A percentile compares a stretch with the other conserved stretches of the same genome.
These are phyloP conservation scores for Plagiodera versicolora DNA, from an alignment of 2,888 invertebrate genomes.

Conservation along the genomic window DNA sequence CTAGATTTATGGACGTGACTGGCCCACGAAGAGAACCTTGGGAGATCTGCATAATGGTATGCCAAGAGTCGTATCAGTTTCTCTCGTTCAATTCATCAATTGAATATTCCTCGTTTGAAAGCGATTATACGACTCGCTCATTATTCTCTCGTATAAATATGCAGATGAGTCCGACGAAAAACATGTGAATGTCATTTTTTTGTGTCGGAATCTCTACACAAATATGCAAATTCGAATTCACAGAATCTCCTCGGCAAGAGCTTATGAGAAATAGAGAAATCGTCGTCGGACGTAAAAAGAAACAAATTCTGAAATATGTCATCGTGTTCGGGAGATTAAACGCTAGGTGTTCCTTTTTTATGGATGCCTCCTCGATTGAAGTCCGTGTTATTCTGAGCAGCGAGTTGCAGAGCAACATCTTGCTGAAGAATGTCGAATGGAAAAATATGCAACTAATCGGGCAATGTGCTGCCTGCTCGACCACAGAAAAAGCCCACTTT, in stretches of 20 bases:
- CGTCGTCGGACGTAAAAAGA: constrained; percentile 9
- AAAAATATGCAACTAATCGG: constrained; percentile 24
- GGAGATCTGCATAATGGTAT: too few relatives aligned
- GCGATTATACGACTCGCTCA: constrained; percentile 22
- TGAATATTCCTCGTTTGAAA: constrained; percentile 23
- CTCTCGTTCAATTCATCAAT: constrained; percentile 22
- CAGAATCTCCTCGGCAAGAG: constrained; percentile 2
- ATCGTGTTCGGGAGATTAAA: constrained; percentile 21
- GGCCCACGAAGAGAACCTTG: too few relatives aligned
- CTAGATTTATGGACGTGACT: too few relatives aligned
- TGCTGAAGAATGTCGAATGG: constrained; percentile 21
- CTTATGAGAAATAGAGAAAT: constrained; percentile 13
- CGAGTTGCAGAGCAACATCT: constrained; percentile 18
- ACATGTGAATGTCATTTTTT: constrained; percentile 20
- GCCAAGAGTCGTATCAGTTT: too few relatives aligned
- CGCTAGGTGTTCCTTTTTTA: constrained; percentile 24
- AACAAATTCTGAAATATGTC: constrained; percentile 23
- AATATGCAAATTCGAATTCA: constrained; percentile 24
- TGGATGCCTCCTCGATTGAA: background rate
- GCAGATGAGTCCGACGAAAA: constrained; percentile 18
- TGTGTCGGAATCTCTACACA: constrained; percentile 22
- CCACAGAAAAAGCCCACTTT: constrained; percentile 8
- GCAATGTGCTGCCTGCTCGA: constrained; percentile 15
- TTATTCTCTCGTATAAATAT: constrained; percentile 27
- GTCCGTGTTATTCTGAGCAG: constrained; percentile 11